Evolutionary conservation across 64 coral and sea anemone species (phyloP), one percentile per base, ranked within the genome.

Genomic region (Anthopleura sola): DNA sequence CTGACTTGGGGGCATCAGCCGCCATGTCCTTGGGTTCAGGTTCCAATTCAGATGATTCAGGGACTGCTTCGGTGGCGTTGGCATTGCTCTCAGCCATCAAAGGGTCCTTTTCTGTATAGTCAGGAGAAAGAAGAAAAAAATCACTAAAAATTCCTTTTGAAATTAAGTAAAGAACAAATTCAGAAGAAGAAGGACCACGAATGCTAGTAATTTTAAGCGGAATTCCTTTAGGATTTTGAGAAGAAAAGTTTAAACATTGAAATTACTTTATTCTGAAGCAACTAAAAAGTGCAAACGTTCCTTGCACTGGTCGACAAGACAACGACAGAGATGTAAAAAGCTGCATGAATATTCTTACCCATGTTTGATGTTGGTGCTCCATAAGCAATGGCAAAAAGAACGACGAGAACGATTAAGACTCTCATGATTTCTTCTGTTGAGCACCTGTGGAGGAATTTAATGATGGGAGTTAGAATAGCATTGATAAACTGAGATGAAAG

Each of bases 11-110:
- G 33, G 64, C 24, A 3, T 38, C 53, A 37, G 55, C 37, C 6
- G 79, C 50, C 50, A 53, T 80, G 11, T 48, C 48, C 4, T 54
- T 74, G 2, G 38, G 37, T 26, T 83, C 80, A 23, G 90, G 84
- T 38, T 91, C 90, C 3, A 91, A 55, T 39, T 91, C 89, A 81
- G 89, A 91, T 48, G 77, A 39, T 23, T 91, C 90, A 33, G 84
- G 78, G 68, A 84, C 80, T 4, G 57, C 57, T 28, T 85, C 83
- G 49, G 83, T 64, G 62, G 83, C 76, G 24, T 79, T 79, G 60
- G 50, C 62, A 77, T 51, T 62, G 20, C 2, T n/a, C 29, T 44
- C 49, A 19, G 15, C 46, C 68, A 83, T 84, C 68, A 83, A 57
- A 58, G 51, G 46, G 14, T 57, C 64, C 37, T 58, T 50, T 60